Conservation (phyloP, 1,140 invertebrate species). For the Agrilus planipennis region DNA sequence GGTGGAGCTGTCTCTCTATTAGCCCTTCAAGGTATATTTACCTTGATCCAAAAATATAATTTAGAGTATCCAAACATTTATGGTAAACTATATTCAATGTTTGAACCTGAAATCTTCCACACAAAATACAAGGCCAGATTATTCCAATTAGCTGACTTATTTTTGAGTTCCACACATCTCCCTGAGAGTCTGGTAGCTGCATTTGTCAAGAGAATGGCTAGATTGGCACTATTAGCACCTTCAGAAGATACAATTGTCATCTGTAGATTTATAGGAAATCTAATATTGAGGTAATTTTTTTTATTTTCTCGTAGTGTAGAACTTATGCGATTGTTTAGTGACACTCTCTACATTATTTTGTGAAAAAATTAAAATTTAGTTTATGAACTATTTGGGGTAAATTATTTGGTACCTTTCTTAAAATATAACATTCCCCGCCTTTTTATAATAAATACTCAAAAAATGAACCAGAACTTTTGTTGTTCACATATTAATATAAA, state of each 20-base stretch:
- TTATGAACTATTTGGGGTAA: too few species aligned
- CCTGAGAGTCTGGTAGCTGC: conserved; percentile 85
- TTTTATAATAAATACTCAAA: too few species aligned
- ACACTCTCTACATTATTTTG: too few species aligned
- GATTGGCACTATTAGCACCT: conserved; percentile 70
- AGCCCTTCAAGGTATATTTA: conserved; percentile 86
- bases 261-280: conserved; percentile 73
- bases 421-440: too few species aligned
- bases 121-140: conserved; percentile 79
- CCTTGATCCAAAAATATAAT: conserved; percentile 82
- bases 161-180: conserved; percentile 87
- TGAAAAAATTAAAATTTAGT: too few species aligned
- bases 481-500: background rate
- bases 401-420: too few species aligned
- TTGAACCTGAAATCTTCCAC: conserved; percentile 80
- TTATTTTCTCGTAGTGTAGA: background rate
- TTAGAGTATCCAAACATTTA: conserved; percentile 95
- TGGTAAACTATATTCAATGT: conserved; percentile 83
- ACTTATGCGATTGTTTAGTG: too few species aligned
- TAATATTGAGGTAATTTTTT: conserved; percentile 52
- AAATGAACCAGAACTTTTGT: background rate
- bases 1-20: conserved; percentile 79
- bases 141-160: conserved; percentile 80
- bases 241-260: conserved; percentile 68
- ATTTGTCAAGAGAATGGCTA: conserved; percentile 79